phyloP scores from a whole-genome alignment of 2,888 invertebrate species.

The Barypeithes pellucidus region DNA sequence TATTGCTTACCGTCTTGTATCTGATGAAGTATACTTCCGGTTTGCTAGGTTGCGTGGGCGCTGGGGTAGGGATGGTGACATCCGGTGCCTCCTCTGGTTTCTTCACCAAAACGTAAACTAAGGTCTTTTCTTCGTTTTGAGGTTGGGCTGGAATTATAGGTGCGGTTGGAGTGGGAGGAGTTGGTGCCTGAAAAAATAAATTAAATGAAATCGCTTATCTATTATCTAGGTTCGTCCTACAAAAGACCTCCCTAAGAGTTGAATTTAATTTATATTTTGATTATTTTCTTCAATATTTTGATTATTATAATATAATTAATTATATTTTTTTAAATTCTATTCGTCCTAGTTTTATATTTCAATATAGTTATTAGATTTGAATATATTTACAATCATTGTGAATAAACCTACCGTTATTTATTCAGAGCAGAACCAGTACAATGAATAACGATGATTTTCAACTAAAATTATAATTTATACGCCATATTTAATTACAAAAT shows the following conservation, averaged over 20 bases:
- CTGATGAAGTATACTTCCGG: slow-evolving; percentile 94
- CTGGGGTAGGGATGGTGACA: slow-evolving; percentile 84
- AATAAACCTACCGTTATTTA: not conserved
- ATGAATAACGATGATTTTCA: not conserved
- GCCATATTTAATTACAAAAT: too few species aligned
- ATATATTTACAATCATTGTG: too few species aligned
- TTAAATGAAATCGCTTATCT: too few species aligned
- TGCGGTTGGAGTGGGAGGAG: slow-evolving; percentile 86
- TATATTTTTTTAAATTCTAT: slow-evolving; percentile 6
- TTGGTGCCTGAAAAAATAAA: slow-evolving; percentile 83
- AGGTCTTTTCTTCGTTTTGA: slow-evolving; percentile 91
- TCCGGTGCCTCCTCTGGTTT: slow-evolving; percentile 90
- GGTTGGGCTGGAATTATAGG: slow-evolving; percentile 87
- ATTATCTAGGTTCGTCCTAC: too few species aligned
- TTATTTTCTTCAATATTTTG: too few species aligned
- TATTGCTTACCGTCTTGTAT: slow-evolving; percentile 82
- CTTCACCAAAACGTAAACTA: slow-evolving; percentile 91
- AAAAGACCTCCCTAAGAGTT: too few species aligned
- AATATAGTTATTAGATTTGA: not conserved
- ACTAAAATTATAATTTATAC: not conserved
- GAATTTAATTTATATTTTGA: too few species aligned
- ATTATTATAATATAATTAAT: slow-evolving; percentile 13
- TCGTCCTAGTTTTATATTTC: not conserved
- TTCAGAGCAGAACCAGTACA: slow-evolving; percentile 14
- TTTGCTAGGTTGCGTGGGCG: slow-evolving; percentile 89